Conservation (phyloP, 1,140 invertebrate genomes). For the Drosophila nasuta region DNA sequence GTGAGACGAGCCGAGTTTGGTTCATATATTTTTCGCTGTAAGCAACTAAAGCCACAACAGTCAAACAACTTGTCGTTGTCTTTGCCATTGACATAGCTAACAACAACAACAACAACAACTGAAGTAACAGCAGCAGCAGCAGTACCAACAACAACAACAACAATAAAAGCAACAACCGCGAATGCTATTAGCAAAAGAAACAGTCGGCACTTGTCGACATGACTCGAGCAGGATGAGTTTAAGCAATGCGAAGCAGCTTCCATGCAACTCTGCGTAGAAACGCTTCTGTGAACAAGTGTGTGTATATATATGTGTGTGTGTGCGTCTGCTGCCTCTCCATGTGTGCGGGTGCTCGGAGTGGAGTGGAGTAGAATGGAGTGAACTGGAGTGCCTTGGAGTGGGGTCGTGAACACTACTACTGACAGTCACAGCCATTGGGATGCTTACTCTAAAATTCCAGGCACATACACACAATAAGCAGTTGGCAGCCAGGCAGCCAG, state of each 20-base stretch:
- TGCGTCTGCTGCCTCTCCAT: slow-evolving; percentile 6
- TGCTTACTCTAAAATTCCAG: slow-evolving; percentile 53
- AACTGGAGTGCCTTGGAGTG: background rate
- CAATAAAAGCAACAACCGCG: slow-evolving; percentile 40
- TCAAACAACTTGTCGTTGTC: slow-evolving; percentile 40
- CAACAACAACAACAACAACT: slow-evolving; percentile 38
- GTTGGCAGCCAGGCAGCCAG: slow-evolving; percentile 30
- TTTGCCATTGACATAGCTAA: slow-evolving; percentile 34
- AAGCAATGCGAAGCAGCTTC: slow-evolving; percentile 13
- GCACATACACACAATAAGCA: slow-evolving; percentile 68
- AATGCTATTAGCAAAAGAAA: slow-evolving; percentile 41
- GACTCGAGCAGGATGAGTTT: slow-evolving; percentile 39
- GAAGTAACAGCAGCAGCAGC: slow-evolving; percentile 19
- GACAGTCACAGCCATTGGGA: slow-evolving; percentile 28
- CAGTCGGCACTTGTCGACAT: slow-evolving; percentile 53
- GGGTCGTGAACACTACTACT: slow-evolving; percentile 2
- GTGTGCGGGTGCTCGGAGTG: slow-evolving; percentile 14
- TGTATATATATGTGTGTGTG: background rate
- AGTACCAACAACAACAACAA: slow-evolving; percentile 20
- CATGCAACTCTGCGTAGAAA: background rate
- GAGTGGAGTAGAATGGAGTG: background rate
- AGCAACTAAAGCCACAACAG: slow-evolving; percentile 33
- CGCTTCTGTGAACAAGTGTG: background rate
- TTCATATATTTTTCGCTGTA: slow-evolving; percentile 39
- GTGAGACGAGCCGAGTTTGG: background rate